Conservation (phyloP, 2,888 invertebrate species). For the Meganola albula region DNA sequence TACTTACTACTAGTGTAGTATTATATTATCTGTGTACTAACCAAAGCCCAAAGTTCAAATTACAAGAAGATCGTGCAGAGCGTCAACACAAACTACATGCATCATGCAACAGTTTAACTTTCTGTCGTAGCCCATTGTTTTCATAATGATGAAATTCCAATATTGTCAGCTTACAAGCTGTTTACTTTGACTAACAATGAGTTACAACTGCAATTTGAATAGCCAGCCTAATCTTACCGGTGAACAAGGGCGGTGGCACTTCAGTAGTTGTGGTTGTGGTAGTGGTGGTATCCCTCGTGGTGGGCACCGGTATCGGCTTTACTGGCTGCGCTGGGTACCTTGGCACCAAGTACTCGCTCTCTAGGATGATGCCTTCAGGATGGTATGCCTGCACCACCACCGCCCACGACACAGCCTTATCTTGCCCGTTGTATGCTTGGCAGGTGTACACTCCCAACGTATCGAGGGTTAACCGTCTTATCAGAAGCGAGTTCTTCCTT, state of each 20-base stretch:
- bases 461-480: slow-evolving; percentile 82
- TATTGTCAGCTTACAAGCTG: no score
- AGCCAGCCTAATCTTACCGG: slow-evolving; percentile 56
- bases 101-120: slow-evolving; percentile 20
- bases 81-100: slow-evolving; percentile 23
- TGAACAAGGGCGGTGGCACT: slow-evolving; percentile 41
- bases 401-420: slow-evolving; percentile 86
- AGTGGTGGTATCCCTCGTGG: slow-evolving; percentile 17
- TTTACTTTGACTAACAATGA: slow-evolving; percentile 12
- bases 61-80: slow-evolving; percentile 25
- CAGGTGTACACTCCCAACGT: slow-evolving; percentile 93
- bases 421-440: slow-evolving; percentile 90
- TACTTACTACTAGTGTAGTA: no score
- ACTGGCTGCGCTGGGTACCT: no score
- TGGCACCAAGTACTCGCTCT: slow-evolving; percentile 36
- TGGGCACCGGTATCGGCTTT: slow-evolving; percentile 24
- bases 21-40: no score
- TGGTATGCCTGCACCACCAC: slow-evolving; percentile 84
- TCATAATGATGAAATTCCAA: background rate
- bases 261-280: slow-evolving; percentile 29
- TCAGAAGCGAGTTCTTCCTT: slow-evolving; percentile 85
- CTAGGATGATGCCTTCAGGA: slow-evolving; percentile 75
- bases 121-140: no score
- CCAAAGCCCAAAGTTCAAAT: no score
- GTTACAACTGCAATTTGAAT: no score